These are phyloP conservation scores for Bambusicola thoracicus DNA, from an alignment of 2,113 vertebrate genomes.

Conservation along the genomic window DNA sequence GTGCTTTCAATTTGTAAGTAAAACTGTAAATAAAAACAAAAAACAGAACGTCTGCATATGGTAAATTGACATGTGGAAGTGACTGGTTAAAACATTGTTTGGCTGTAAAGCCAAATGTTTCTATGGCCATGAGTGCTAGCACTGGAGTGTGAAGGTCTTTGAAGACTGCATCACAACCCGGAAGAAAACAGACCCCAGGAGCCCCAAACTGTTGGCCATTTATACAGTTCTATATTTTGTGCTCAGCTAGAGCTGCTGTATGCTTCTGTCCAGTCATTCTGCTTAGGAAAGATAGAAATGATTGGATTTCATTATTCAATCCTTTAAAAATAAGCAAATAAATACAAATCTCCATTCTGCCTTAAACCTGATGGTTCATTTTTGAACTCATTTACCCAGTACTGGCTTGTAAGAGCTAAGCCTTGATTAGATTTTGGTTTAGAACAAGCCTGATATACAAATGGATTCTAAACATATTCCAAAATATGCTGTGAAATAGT, in stretches of 20 bases:
- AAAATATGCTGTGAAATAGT: background rate
- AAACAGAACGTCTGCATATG: background rate
- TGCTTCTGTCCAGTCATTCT: background rate
- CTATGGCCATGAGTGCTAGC: background rate
- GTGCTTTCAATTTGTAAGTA: background rate
- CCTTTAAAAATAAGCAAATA: background rate
- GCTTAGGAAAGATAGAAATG: background rate
- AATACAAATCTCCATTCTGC: background rate
- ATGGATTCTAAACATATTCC: background rate
- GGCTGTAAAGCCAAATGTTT: background rate
- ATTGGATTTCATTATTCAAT: background rate
- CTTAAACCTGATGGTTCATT: background rate
- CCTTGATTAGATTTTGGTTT: background rate
- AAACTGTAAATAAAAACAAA: background rate
- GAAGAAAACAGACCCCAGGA: background rate
- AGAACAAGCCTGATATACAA: background rate
- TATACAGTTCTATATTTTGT: background rate
- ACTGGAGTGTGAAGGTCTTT: background rate
- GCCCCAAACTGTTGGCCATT: background rate
- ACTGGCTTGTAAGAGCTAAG: background rate
- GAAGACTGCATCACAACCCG: background rate
- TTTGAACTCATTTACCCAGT: background rate
- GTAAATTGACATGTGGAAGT: background rate
- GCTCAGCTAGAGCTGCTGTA: background rate
- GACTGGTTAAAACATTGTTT: background rate